phyloP scores from a whole-genome alignment of 2,797 vertebrate species.

The Chelon labrosus region DNA sequence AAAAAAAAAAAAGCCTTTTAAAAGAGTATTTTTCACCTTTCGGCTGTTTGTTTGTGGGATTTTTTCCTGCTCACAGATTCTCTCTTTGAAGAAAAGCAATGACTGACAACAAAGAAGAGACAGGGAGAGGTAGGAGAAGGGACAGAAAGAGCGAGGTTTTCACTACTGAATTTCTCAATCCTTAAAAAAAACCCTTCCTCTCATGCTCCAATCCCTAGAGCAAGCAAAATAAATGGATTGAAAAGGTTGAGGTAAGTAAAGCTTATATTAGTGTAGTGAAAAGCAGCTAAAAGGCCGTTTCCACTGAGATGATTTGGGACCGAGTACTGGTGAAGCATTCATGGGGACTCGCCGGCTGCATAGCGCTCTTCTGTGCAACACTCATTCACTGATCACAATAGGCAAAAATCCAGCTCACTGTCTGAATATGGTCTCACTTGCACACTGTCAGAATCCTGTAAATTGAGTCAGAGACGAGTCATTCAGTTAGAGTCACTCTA shows the following conservation, averaged over 20 bases:
- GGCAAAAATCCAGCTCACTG: slow-evolving; percentile 64
- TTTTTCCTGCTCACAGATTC: slow-evolving; percentile 47
- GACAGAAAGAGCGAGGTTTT: slow-evolving; percentile 54
- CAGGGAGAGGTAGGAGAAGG: slow-evolving; percentile 32
- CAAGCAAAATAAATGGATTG: slow-evolving; percentile 49
- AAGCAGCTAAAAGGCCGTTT: slow-evolving; percentile 58
- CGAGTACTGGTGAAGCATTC: slow-evolving; percentile 48
- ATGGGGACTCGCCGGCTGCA: slow-evolving; percentile 39
- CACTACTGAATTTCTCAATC: slow-evolving; percentile 55
- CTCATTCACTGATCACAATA: slow-evolving; percentile 71
- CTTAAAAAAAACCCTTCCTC: slow-evolving; percentile 39
- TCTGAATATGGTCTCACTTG: slow-evolving; percentile 66
- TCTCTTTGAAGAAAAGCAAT: slow-evolving; percentile 68
- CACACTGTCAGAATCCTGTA: slow-evolving; percentile 66
- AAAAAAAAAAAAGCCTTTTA: slow-evolving; percentile 39
- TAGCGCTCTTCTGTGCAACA: slow-evolving; percentile 40
- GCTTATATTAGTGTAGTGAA: slow-evolving; percentile 49
- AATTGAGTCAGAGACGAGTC: slow-evolving; percentile 76
- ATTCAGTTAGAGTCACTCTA: slow-evolving; percentile 65
- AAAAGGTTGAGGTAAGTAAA: slow-evolving; percentile 59
- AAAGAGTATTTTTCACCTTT: slow-evolving; percentile 57
- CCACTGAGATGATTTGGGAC: slow-evolving; percentile 40
- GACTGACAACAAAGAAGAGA: slow-evolving; percentile 72
- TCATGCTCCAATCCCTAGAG: slow-evolving; percentile 41
- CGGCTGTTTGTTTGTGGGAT: slow-evolving; percentile 64